Conservation (phyloP, 2,113 vertebrate species). For the Columba livia region DNA sequence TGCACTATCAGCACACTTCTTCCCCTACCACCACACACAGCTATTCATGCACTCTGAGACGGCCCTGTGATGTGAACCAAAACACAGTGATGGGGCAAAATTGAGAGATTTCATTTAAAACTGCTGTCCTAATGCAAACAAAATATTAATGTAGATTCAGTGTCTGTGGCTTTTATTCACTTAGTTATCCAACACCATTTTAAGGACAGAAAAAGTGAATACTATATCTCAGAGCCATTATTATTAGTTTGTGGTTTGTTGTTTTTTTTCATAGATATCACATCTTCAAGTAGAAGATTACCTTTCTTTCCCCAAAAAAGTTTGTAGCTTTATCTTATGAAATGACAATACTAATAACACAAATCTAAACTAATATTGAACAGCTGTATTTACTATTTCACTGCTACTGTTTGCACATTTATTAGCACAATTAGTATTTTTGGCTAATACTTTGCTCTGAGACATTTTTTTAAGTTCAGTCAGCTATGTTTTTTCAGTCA, state of each 20-base stretch:
- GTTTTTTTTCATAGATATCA: background rate
- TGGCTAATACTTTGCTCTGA: background rate
- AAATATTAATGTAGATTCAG: fast-evolving
- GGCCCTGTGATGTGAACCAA: background rate
- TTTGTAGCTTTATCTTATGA: background rate
- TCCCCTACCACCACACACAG: background rate
- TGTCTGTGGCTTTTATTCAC: background rate
- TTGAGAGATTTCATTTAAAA: background rate
- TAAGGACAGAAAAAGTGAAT: background rate
- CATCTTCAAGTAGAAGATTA: background rate
- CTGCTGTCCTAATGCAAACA: fast-evolving
- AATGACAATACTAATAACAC: background rate
- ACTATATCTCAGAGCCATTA: background rate
- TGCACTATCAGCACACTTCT: background rate
- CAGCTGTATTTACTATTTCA: background rate
- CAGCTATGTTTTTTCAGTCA: background rate
- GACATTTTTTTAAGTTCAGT: background rate
- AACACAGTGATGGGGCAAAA: background rate
- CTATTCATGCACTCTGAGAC: no score
- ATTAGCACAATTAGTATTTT: background rate
- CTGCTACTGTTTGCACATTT: background rate
- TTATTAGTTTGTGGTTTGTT: background rate
- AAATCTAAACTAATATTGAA: background rate
- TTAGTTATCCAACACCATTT: background rate
- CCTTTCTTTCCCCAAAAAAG: fast-evolving